Conservation (phyloP, 2,113 vertebrate genomes). For the Tamias sibiricus region DNA sequence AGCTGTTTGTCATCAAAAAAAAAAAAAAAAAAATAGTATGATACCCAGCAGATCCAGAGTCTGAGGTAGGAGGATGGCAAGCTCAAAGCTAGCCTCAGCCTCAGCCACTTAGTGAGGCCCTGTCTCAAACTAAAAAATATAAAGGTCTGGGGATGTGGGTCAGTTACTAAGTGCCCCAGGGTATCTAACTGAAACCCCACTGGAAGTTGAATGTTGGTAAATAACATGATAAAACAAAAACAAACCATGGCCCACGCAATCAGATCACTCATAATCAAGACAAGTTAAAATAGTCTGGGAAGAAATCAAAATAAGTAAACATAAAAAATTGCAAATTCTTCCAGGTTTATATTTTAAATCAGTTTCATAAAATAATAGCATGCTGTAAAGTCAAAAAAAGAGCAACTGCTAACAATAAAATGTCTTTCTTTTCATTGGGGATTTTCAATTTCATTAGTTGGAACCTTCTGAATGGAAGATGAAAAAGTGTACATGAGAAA, state of each 20-base stretch:
- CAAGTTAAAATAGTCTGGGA: neutral
- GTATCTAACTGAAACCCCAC: neutral
- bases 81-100: no score
- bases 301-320: neutral
- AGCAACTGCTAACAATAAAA: neutral
- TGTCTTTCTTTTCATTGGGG: neutral
- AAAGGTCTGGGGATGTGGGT: no score
- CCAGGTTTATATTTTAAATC: neutral
- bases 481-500: neutral
- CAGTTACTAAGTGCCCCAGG: no score
- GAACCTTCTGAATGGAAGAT: neutral
- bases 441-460: neutral
- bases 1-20: neutral
- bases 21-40: neutral
- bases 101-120: no score
- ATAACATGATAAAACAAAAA: neutral
- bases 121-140: no score
- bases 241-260: neutral
- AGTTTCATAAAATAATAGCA: neutral
- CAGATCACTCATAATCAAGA: neutral
- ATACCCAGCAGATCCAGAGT: neutral
- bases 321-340: neutral
- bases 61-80: no score
- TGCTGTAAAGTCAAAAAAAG: neutral
- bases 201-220: conserved; percentile 2